These are phyloP conservation scores for Natrix natrix DNA, from an alignment of 2,797 vertebrate species.

Conservation along the genomic window DNA sequence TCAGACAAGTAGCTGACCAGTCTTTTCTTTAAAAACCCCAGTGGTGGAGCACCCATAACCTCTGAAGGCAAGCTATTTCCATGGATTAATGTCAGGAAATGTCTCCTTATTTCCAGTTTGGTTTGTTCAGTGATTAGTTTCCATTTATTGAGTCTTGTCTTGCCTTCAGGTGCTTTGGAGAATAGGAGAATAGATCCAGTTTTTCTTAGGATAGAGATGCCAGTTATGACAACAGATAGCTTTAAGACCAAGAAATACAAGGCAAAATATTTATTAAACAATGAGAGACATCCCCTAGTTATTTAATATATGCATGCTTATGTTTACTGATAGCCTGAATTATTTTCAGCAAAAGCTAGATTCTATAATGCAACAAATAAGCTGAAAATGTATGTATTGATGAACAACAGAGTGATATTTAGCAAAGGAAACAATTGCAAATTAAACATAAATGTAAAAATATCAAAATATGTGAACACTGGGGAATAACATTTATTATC, in stretches of 20 bases:
- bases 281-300: background rate
- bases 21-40: background rate
- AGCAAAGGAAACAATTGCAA: background rate
- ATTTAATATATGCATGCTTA: background rate
- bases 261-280: background rate
- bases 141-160: background rate
- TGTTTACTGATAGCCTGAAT: background rate
- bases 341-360: background rate
- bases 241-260: background rate
- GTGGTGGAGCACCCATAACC: background rate
- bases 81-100: background rate
- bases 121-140: background rate
- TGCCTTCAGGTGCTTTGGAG: background rate
- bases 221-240: background rate
- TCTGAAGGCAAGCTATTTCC: background rate
- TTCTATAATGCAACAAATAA: background rate
- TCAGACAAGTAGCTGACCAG: background rate
- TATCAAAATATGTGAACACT: background rate
- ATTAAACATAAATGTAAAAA: background rate
- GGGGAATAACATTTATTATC: background rate
- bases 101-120: background rate
- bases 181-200: background rate
- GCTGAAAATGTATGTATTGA: background rate
- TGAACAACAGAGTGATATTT: background rate
- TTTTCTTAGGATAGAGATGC: background rate